phyloP scores from a whole-genome alignment of 2,797 vertebrate genomes.

The Enteromius treurensis region DNA sequence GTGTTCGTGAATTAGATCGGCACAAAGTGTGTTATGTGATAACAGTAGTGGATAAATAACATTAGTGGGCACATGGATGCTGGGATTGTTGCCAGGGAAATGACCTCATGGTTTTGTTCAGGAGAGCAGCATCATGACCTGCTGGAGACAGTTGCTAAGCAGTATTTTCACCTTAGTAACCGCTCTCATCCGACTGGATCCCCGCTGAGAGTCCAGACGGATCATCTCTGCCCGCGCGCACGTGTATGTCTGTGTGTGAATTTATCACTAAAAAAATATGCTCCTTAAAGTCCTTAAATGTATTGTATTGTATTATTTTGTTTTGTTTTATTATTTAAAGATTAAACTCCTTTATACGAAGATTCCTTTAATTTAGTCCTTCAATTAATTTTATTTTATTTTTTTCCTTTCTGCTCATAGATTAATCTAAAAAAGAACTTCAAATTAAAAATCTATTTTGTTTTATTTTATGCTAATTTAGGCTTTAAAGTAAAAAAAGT shows the following conservation, averaged over 20 bases:
- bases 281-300: neutral
- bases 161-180: slow-evolving; percentile 82
- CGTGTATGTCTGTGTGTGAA: neutral
- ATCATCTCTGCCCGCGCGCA: neutral
- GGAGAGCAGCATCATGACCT: slow-evolving; percentile 65
- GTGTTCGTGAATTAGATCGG: neutral
- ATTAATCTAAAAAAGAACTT: neutral
- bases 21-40: slow-evolving; percentile 38
- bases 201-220: slow-evolving; percentile 10
- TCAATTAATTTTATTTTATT: neutral
- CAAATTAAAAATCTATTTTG: neutral
- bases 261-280: neutral
- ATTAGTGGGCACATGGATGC: slow-evolving; percentile 65
- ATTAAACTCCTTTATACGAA: too few relatives aligned
- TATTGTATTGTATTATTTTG: neutral
- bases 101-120: slow-evolving; percentile 77
- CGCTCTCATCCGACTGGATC: slow-evolving; percentile 62
- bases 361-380: neutral
- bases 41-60: slow-evolving; percentile 14
- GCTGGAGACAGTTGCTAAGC: slow-evolving; percentile 81
- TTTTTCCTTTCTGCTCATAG: neutral
- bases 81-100: slow-evolving; percentile 70
- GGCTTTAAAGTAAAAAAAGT: too few relatives aligned
- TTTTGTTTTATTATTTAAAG: neutral
- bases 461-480: neutral